Evolutionary conservation across 2,888 invertebrate species (phyloP), one percentile per base, ranked within the genome.

Genomic region (Standfussiana lucernea): DNA sequence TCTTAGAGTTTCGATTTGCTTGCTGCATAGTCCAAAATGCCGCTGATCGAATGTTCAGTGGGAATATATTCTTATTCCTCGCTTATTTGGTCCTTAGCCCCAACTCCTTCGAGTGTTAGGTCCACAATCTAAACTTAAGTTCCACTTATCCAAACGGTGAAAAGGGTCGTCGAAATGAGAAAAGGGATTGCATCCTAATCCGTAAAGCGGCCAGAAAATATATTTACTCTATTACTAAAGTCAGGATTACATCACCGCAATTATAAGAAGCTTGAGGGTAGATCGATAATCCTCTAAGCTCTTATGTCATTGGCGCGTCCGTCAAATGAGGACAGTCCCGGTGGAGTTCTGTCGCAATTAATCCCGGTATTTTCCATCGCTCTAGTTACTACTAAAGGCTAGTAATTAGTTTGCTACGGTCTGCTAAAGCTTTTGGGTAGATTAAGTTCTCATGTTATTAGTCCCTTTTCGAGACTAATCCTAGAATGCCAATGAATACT

Each of bases 231-330:
- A 76, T 69, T 69, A 85, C n/a, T 66, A 40, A 28, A 28, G 45
- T 66, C n/a, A 45, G 69, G 70, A 77, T 85, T 70, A 85, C 66
- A 75, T 77, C 77, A 85, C 62, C 69, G 47, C 62, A 70, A 82
- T 85, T 73, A 82, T 75, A 82, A 78, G 70, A 64, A 47, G 62
- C 40, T 72, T 24, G 67, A 67, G 77, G 83, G 66, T 72, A 77
- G 72, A 66, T 83, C 74, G 69, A 81, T 87, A 87, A 85, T 83
- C 75, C 79, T 77, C 62, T 79, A 21, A 72, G 74, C 47, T 70
- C 66, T 72, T 64, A 68, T 85, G 77, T 70, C 72, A 81, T 81
- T 75, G 72, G 28, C 45, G 28, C 71, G 74, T 75, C 65, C 37
- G 37, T 74, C 76, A 81, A 62, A 76, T 77, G 68, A 69, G 79